A percentile compares a stretch with the other conserved stretches of the same genome.
Evolutionary conservation across 2,888 invertebrate species (phyloP).

Genomic region (Amblyjoppa fuscipennis): DNA sequence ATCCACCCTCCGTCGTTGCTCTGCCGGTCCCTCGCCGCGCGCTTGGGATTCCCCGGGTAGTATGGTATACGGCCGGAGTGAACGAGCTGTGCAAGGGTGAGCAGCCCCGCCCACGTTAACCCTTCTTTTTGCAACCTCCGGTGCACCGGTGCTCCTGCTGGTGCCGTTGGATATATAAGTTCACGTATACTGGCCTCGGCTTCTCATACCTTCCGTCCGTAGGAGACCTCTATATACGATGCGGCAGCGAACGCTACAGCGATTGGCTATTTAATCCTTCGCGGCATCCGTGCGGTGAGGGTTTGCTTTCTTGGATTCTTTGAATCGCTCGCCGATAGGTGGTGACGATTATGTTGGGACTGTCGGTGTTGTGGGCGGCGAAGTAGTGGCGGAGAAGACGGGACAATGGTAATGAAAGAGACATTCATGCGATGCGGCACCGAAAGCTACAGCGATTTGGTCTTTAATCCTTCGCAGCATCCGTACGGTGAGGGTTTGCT

Average conservation of each 20-base stretch:
- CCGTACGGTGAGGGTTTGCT: not conserved
- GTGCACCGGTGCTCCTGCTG: constrained; percentile 50
- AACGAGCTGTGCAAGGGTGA: constrained; percentile 66
- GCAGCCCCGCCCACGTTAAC: constrained; percentile 69
- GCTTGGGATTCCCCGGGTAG: constrained; percentile 67
- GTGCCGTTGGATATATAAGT: constrained; percentile 51
- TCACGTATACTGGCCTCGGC: constrained; percentile 56
- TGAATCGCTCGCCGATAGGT: not conserved
- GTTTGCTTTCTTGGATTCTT: not conserved
- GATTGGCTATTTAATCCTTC: constrained; percentile 3
- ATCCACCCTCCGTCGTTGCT: constrained; percentile 64
- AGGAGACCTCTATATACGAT: not conserved
- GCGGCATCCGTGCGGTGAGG: not conserved
- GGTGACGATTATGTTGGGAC: not conserved
- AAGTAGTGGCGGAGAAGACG: no score
- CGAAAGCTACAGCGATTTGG: not conserved
- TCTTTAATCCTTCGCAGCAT: not conserved
- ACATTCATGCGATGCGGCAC: not conserved
- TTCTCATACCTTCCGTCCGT: constrained; percentile 13
- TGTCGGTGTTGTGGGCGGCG: not conserved
- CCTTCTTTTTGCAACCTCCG: constrained; percentile 66
- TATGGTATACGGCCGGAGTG: constrained; percentile 49
- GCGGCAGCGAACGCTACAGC: not conserved
- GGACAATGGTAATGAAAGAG: no score
- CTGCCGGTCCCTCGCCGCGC: constrained; percentile 61